A percentile compares a stretch with the other conserved stretches of the same genome.
Conservation (phyloP, 2,888 invertebrate species). For the Drosophila multiciliata region DNA sequence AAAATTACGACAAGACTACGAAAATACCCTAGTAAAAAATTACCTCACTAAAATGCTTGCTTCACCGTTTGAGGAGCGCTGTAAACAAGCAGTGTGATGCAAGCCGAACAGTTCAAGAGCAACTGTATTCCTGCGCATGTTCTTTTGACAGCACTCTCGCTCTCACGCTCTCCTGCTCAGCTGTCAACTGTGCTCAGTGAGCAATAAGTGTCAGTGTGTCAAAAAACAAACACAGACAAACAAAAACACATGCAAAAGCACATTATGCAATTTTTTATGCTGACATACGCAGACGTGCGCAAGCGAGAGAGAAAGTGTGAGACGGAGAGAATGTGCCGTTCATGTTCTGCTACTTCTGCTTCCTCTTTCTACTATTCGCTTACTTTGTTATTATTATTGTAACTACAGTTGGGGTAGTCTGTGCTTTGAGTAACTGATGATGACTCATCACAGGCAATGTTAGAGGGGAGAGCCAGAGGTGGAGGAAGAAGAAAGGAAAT, state of each 20-base stretch:
- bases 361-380: constrained; percentile 17
- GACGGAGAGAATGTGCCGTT: constrained; percentile 23
- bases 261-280: constrained; percentile 79
- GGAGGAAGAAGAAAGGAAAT: background rate
- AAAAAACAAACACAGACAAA: constrained; percentile 43
- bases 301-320: constrained; percentile 49
- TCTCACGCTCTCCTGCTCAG: constrained; percentile 17
- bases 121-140: constrained; percentile 56
- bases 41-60: background rate
- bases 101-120: constrained; percentile 62
- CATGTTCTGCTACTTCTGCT: constrained; percentile 21
- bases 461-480: no score
- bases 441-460: constrained; percentile 44
- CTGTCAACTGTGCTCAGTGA: constrained; percentile 41
- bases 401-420: constrained; percentile 56
- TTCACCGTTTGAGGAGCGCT: constrained; percentile 50
- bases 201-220: constrained; percentile 83
- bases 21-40: constrained; percentile 22
- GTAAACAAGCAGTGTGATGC: constrained; percentile 62
- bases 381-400: constrained; percentile 28
- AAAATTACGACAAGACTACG: constrained; percentile 4
- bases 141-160: constrained; percentile 13
- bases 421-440: constrained; percentile 15
- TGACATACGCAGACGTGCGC: constrained; percentile 27
- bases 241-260: constrained; percentile 11